Percentiles rank a stretch among this genome's conserved stretches.
Conservation (phyloP, 1,140 invertebrate species). For the Brachionus koreanus region DNA sequence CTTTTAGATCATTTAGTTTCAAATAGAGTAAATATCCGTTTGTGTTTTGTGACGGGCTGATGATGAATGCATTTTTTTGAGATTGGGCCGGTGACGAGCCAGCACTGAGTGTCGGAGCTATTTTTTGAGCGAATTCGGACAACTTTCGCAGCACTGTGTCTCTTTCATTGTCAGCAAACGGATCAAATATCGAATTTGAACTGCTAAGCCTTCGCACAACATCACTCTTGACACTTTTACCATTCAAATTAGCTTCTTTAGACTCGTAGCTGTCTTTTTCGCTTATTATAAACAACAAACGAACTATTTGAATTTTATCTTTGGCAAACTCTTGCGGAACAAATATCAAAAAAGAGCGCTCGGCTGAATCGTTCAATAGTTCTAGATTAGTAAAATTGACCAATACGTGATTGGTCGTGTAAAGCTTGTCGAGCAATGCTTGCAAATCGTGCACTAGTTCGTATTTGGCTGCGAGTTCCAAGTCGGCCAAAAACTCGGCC, state of each 20-base stretch:
- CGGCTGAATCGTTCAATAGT: neutral
- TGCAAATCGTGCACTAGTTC: neutral
- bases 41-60: neutral
- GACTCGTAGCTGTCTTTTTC: slow-evolving; percentile 9
- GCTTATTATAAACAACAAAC: slow-evolving; percentile 13
- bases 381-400: slow-evolving; percentile 18
- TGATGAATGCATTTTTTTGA: neutral
- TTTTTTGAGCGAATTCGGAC: neutral
- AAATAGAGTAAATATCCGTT: neutral
- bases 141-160: neutral
- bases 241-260: neutral
- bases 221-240: neutral
- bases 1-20: neutral
- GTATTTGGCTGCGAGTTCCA: slow-evolving; percentile 38
- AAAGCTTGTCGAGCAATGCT: neutral
- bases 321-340: slow-evolving; percentile 26
- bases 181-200: slow-evolving; percentile 11
- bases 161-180: neutral
- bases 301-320: slow-evolving; percentile 19
- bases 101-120: neutral
- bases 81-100: neutral
- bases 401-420: slow-evolving; percentile 4
- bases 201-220: neutral
- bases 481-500: neutral
- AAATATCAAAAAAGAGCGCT: slow-evolving; percentile 28